Evolutionary conservation across 2,797 vertebrate species (phyloP), one percentile per base, ranked within the genome.

Genomic region (Etheostoma nigrum): DNA sequence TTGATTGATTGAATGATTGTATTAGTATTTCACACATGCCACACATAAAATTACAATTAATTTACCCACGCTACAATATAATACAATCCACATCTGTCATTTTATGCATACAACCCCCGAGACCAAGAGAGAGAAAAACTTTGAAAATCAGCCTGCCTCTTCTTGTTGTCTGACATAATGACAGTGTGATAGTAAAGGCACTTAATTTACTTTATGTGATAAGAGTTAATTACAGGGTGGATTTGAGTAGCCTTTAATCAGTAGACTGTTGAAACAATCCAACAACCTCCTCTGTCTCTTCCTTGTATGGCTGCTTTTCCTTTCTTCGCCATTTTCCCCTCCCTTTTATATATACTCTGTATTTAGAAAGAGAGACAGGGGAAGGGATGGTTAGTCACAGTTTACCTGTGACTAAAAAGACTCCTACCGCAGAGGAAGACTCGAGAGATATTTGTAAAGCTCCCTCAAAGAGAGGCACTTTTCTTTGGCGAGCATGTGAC

Each of bases 141-240:
- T 23, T 40, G 15, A 6, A 60, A 60, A 57, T 16, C 23, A 61
- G 30, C 18, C 48, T 25, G 67, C 55, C 6, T 40, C 79, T 25
- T 61, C 69, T 66, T 76, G 67, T 62, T 65, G 67, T 74, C 72
- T 78, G 47, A 78, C 72, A 82, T 76, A 81, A 86, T 72, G 64
- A 59, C 58, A 66, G 51, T 36, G 52, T 79, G 79, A 90, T 79
- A 72, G 60, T 79, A 68, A 64, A 74, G 63, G 25, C 76, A 83
- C 80, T 84, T 80, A 19, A 76, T 81, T 66, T 72, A 67, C 69
- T 78, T 63, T 57, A 76, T 57, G 61, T 83, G 83, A 86, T 87
- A 83, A 89, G 54, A 78, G 84, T 87, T 90, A 82, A 91, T 93
- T 89, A 82, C 54, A 49, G 65, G 58, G 27, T 74, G 77, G 59